These are phyloP conservation scores for Oegoconia quadripuncta DNA, from an alignment of 2,888 invertebrate species.

Conservation along the genomic window DNA sequence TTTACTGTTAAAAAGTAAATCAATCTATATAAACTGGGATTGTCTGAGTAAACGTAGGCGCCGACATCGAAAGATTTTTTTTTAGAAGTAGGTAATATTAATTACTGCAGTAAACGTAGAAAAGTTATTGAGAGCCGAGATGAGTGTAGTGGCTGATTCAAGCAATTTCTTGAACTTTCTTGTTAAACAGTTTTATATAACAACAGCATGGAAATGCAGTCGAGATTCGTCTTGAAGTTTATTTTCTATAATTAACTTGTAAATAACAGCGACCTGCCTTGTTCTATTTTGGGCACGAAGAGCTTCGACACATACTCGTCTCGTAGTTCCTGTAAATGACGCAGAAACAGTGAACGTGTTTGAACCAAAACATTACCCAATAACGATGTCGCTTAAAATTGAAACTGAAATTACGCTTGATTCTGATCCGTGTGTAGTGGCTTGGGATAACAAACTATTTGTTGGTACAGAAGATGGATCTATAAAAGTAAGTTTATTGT, in stretches of 20 bases:
- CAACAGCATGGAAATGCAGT: slow-evolving; percentile 3
- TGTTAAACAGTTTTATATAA: background rate
- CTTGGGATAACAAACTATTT: slow-evolving; percentile 55
- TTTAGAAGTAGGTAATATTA: too few relatives aligned
- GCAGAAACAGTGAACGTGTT: slow-evolving; percentile 25
- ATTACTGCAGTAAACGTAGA: too few relatives aligned
- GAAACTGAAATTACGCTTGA: slow-evolving; percentile 50
- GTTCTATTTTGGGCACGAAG: slow-evolving; percentile 41
- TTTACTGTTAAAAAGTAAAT: too few relatives aligned
- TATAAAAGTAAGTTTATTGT: slow-evolving; percentile 60
- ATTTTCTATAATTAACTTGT: slow-evolving; percentile 30
- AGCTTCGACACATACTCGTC: slow-evolving; percentile 21
- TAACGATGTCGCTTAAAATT: slow-evolving; percentile 53
- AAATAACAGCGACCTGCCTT: slow-evolving; percentile 36
- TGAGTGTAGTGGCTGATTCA: too few relatives aligned
- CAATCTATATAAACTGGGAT: too few relatives aligned
- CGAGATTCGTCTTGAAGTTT: slow-evolving; percentile 39
- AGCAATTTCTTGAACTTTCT: too few relatives aligned
- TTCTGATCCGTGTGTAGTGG: slow-evolving; percentile 58
- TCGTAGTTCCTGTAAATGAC: slow-evolving; percentile 34
- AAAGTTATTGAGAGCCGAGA: too few relatives aligned
- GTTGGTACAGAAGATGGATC: slow-evolving; percentile 61
- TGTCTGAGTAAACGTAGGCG: too few relatives aligned
- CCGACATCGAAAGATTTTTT: too few relatives aligned
- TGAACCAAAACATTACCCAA: slow-evolving; percentile 9